phyloP scores from a whole-genome alignment of 2,113 vertebrate species.

The Epinephelus cyanopodus region DNA sequence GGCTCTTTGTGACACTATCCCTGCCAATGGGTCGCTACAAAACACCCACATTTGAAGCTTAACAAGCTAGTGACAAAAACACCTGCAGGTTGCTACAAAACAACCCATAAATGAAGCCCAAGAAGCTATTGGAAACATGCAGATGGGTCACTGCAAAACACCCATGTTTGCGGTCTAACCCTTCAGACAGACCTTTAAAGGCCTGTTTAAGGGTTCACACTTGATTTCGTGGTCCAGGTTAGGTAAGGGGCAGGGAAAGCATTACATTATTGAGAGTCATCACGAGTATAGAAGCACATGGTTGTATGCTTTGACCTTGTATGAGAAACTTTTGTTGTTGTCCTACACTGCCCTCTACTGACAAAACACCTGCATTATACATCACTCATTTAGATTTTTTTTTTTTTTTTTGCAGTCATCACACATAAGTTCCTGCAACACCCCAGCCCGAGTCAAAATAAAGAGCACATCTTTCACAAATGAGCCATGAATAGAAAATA shows the following conservation, averaged over 20 bases:
- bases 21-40: too few relatives aligned
- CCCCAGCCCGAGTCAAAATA: too few relatives aligned
- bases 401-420: neutral
- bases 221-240: neutral
- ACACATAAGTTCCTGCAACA: neutral
- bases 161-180: too few relatives aligned
- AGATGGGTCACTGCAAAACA: too few relatives aligned
- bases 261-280: neutral
- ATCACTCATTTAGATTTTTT: neutral
- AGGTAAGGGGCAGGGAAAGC: neutral
- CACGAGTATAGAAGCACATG: neutral
- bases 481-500: neutral
- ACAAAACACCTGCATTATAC: neutral
- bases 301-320: neutral
- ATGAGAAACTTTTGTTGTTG: neutral
- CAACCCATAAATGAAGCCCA: too few relatives aligned
- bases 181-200: too few relatives aligned
- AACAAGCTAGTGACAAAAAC: too few relatives aligned
- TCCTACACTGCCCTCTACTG: conserved; percentile 57
- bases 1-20: too few relatives aligned
- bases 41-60: too few relatives aligned
- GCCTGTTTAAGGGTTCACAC: too few relatives aligned
- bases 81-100: too few relatives aligned
- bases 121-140: too few relatives aligned
- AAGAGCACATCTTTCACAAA: neutral